Conservation (phyloP, 2,888 invertebrate genomes). For the Nemurella pictetii region DNA sequence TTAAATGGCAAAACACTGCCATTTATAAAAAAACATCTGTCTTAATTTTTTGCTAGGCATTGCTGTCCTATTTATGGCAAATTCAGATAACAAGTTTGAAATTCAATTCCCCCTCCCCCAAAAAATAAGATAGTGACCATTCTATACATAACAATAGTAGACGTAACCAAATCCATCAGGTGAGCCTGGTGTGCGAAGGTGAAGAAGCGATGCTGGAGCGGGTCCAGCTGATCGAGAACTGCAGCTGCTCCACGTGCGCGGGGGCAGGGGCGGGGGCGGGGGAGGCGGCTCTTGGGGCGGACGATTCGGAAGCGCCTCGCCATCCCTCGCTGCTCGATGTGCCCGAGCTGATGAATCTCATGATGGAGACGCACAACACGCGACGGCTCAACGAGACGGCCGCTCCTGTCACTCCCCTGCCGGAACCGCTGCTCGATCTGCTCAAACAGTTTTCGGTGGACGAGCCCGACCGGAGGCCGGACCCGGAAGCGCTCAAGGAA, state of each 20-base stretch:
- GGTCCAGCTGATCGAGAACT: slow-evolving; percentile 68
- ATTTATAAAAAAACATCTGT: too few species aligned
- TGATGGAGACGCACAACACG: slow-evolving; percentile 37
- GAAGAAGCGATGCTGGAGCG: slow-evolving; percentile 59
- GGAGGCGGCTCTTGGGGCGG: slow-evolving; percentile 34
- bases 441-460: slow-evolving; percentile 32
- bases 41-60: too few species aligned
- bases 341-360: slow-evolving; percentile 42
- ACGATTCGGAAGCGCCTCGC: slow-evolving; percentile 11
- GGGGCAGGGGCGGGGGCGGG: slow-evolving; percentile 43
- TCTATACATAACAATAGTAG: too few species aligned
- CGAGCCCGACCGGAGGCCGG: background rate
- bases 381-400: background rate
- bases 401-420: background rate
- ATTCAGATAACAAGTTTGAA: too few species aligned
- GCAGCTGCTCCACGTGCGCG: slow-evolving; percentile 65
- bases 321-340: slow-evolving; percentile 36
- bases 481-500: slow-evolving; percentile 31
- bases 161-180: slow-evolving; percentile 53
- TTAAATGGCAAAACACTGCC: too few species aligned
- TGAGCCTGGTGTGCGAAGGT: slow-evolving; percentile 60
- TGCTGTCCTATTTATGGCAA: too few species aligned
- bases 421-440: slow-evolving; percentile 10
- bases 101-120: too few species aligned
- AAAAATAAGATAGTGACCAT: too few species aligned